Conservation (phyloP, 2,797 vertebrate genomes). For the Enteromius afrohamiltoni region DNA sequence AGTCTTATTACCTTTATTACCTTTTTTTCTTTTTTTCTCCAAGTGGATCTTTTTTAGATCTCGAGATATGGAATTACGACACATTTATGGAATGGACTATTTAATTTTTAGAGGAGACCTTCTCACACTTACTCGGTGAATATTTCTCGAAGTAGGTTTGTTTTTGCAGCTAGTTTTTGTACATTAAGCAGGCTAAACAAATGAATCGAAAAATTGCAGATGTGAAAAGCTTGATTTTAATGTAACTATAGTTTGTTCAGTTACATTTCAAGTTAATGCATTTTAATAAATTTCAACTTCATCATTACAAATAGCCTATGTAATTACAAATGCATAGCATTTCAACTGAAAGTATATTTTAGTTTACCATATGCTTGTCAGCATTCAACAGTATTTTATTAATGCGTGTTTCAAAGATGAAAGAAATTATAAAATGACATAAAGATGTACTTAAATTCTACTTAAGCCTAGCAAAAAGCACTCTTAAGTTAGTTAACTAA, state of each 20-base stretch:
- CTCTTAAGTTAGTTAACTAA: neutral
- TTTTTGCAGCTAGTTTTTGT: neutral
- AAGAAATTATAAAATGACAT: neutral
- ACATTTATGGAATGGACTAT: neutral
- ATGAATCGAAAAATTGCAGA: neutral
- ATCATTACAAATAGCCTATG: neutral
- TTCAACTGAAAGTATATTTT: too few species aligned
- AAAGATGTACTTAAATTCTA: too few species aligned
- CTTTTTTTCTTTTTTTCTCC: neutral
- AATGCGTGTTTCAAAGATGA: neutral
- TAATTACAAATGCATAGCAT: neutral
- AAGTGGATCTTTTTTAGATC: neutral
- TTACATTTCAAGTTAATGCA: neutral
- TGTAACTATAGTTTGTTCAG: neutral
- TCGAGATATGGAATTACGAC: neutral
- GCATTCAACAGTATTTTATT: neutral
- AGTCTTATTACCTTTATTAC: neutral
- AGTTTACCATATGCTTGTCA: neutral
- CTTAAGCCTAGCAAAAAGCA: too few species aligned
- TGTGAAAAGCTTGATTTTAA: neutral
- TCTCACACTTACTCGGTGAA: neutral
- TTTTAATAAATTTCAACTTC: neutral
- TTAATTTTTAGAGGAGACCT: neutral
- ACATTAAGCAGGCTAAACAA: neutral
- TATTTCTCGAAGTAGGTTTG: neutral